Evolutionary conservation across 2,113 vertebrate genomes (phyloP), one percentile per base, ranked within the genome.

Genomic region (Myocastor coypus): DNA sequence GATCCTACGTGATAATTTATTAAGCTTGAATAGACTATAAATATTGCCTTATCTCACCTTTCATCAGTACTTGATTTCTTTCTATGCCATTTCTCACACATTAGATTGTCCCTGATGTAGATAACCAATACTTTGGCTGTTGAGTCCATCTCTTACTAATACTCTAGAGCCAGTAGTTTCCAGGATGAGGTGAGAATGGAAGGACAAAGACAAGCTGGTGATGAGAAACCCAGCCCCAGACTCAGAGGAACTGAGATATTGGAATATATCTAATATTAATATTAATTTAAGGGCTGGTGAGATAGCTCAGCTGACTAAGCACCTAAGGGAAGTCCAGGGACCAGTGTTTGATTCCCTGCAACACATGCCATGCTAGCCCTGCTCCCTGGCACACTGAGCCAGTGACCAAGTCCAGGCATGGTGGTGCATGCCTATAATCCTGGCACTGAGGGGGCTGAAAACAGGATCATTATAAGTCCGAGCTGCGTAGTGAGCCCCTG

Each of bases 41-140:
- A 46, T 91, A 73, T 68, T 94, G 69, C 22, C 16, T 89, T 89
- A 28, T 17, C 80, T 94, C 61, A 77, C 57, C 69, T 94, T 92
- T 97, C 94, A 83, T 57, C 37, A 75, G 24, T n/a, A 6, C 5
- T 71, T 87, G 20, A 59, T 46, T 89, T 11, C 34, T 73, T 9
- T 78, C 59, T 80, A 11, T 63, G 30, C 82, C 92, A 13, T 40
- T 63, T 55, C 61, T 32, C 59, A 69, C 5, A 16, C 37, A 63
- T 46, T 75, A 30, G 20, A 42, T 73, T 91, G 7, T 30, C 91
- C n/a, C 24, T 80, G 19, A 63, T 28, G 78, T 68, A 91, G 40
- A 91, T n/a, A 34, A 5, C 42, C 10, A 52, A 6, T 32, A 34
- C 17, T 86, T 71, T 92, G 66, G 19, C 37, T 34, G 16, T 16